phyloP scores from a whole-genome alignment of 2,888 invertebrate genomes.

The Temnothorax rugatulus region DNA sequence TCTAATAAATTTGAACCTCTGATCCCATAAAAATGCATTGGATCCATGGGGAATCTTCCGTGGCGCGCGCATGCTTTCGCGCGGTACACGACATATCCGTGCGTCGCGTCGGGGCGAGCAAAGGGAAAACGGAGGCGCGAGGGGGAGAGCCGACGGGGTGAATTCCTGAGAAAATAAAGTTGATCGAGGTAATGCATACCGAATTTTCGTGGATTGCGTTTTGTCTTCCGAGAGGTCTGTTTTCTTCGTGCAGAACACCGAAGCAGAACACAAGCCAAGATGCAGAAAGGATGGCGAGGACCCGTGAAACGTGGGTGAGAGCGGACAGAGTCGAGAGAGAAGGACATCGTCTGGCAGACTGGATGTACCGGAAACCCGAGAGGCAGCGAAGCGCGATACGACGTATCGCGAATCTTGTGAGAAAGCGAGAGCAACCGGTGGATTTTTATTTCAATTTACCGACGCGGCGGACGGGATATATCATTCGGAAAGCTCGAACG shows the following conservation, averaged over 20 bases:
- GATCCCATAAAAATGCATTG: constrained; percentile 84
- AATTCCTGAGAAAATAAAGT: constrained; percentile 73
- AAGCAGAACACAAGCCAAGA: neutral
- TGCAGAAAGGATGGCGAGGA: neutral
- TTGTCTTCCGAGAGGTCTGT: constrained; percentile 28
- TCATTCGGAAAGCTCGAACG: constrained; percentile 72
- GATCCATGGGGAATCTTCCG: constrained; percentile 70
- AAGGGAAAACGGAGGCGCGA: neutral
- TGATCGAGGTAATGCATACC: constrained; percentile 76
- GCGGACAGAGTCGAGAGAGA: neutral
- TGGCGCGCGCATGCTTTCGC: constrained; percentile 23
- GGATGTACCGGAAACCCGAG: neutral
- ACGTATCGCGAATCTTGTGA: constrained; percentile 74
- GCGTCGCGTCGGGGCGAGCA: neutral
- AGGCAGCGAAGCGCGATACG: constrained; percentile 56
- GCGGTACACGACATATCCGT: constrained; percentile 40
- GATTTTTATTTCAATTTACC: constrained; percentile 83
- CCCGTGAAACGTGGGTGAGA: neutral
- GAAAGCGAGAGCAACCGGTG: constrained; percentile 81
- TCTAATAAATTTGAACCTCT: constrained; percentile 81
- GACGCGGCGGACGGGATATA: constrained; percentile 67
- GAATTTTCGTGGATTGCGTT: constrained; percentile 68
- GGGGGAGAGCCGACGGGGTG: neutral
- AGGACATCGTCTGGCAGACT: neutral
- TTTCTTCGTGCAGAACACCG: constrained; percentile 28